Conservation (phyloP, 2,888 invertebrate species). For the Malthinus seriepunctatus region DNA sequence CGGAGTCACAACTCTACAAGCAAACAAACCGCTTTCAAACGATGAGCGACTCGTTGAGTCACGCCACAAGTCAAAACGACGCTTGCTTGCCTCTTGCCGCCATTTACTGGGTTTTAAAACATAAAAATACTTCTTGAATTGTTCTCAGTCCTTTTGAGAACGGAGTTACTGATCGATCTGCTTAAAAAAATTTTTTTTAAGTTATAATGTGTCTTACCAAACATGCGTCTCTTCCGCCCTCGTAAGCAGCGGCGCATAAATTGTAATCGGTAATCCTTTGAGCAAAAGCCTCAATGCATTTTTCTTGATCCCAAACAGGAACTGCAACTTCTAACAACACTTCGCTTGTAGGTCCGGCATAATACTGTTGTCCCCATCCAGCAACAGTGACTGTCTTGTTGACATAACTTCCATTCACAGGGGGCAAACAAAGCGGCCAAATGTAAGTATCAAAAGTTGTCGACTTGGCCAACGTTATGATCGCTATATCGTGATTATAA, state of each 20-base stretch:
- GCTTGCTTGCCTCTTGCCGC: too few relatives aligned
- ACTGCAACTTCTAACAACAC: constrained; percentile 77
- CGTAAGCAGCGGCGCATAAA: constrained; percentile 75
- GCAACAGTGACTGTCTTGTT: constrained; percentile 69
- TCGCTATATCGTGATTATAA: constrained; percentile 78
- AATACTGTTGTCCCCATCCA: constrained; percentile 79
- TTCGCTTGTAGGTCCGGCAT: constrained; percentile 63
- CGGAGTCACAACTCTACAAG: too few relatives aligned
- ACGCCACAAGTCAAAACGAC: too few relatives aligned
- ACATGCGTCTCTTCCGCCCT: constrained; percentile 82
- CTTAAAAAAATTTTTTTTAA: too few relatives aligned
- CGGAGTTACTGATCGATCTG: too few relatives aligned
- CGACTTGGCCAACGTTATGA: constrained; percentile 67
- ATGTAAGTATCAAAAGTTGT: constrained; percentile 77
- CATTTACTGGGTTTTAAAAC: too few relatives aligned
- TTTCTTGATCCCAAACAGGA: constrained; percentile 75
- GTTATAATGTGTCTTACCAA: constrained; percentile 60
- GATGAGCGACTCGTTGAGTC: too few relatives aligned
- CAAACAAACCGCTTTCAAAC: too few relatives aligned
- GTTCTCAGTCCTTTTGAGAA: too few relatives aligned
- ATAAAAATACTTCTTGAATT: too few relatives aligned
- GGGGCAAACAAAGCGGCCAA: constrained; percentile 84
- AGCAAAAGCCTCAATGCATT: constrained; percentile 66
- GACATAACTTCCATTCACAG: constrained; percentile 57
- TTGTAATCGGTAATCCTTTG: constrained; percentile 69